Evolutionary conservation across 2,113 vertebrate genomes (phyloP), one percentile per base, ranked within the genome.

Genomic region (Climacteris rufus): DNA sequence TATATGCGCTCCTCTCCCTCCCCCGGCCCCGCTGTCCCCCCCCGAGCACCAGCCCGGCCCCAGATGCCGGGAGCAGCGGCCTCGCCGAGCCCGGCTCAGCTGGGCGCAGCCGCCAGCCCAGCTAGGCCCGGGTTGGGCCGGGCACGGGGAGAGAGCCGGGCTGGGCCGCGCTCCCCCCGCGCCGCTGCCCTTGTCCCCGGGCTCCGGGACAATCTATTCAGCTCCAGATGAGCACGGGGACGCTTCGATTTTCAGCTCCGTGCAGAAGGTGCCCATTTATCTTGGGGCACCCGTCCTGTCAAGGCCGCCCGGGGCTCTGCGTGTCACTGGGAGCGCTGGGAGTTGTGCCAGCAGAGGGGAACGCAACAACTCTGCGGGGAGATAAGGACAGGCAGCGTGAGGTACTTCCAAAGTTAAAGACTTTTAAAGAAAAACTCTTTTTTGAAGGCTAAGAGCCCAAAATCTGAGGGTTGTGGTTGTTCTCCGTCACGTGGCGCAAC

Each of bases 1-100:
- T 99, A 99, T 99, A 98, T 80, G 98, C 98, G 92, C 93, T 98
- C 98, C 98, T 98, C 97, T 96, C 97, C 97, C 96, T 96, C 96
- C 92, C 96, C 87, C 96, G 42, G 86, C 94, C 89, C n/a, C 57
- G 89, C 59, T 83, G 91, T n/a, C 84, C 87, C 89, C 69, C 79
- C 33, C 57, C 45, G 40, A 0, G 35, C 42, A 52, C 42, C 56
- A 28, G 54, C 83, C 12, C 33, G 24, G 83, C 66, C 70, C 83
- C 63, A 40, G 18, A 15, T 33, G 80, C 75, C 4, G 20, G 8
- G 11, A 4, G 24, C 83, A 5, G 50, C 4, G 15, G 61, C 50
- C 22, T 77, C 35, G 4, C 18, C 7, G 1, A 0, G 52, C 68
- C 11, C 22, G 7, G 68, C 54, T 24, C 37, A 25, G 63, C 45